Evolutionary conservation across 2,888 invertebrate genomes (phyloP), one percentile per base, ranked within the genome.

Genomic region (Athalia circularis): DNA sequence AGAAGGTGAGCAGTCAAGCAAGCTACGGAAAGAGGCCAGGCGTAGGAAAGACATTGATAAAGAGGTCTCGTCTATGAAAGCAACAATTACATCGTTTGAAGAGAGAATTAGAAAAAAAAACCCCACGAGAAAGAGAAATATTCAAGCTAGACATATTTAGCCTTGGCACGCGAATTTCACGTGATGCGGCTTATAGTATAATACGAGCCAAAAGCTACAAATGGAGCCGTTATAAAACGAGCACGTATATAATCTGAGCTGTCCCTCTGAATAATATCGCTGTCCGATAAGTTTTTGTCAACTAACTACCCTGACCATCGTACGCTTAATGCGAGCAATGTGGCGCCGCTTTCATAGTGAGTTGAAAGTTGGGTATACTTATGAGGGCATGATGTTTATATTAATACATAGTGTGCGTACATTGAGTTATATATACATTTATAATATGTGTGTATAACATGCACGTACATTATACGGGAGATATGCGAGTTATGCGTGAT

Each of bases 321-420:
- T 72, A 59, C 9, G 57, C 72, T 72, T 59, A 15, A 59, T 59
- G 77, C 79, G 78, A 80, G 80, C 81, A 84, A 83, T 82, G 81
- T 80, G 80, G 79, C 82, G 80, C 79, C 76, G 80, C 80, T 77
- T 29, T 29, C 29, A 29, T 29, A 15, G 72, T 57, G 72, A 59
- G 59, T 47, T 65, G 64, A 78, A 52, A 76, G 61, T 68, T 52
- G 77, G 80, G 81, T 81, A 80, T 81, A 82, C 80, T 82, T 82
- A 82, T 80, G 65, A 77, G 80, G 81, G 80, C 82, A 81, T 29
- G 29, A 84, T 84, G 82, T 82, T 83, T 82, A 83, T 84, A 82
- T 84, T 83, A 80, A 83, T 81, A 81, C 78, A 45, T 8, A 59
- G 72, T 72, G 59, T 59, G 59, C 59, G 68, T 54, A 29, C 29